phyloP scores from a whole-genome alignment of 2,113 vertebrate genomes.

The Loxodonta africana region DNA sequence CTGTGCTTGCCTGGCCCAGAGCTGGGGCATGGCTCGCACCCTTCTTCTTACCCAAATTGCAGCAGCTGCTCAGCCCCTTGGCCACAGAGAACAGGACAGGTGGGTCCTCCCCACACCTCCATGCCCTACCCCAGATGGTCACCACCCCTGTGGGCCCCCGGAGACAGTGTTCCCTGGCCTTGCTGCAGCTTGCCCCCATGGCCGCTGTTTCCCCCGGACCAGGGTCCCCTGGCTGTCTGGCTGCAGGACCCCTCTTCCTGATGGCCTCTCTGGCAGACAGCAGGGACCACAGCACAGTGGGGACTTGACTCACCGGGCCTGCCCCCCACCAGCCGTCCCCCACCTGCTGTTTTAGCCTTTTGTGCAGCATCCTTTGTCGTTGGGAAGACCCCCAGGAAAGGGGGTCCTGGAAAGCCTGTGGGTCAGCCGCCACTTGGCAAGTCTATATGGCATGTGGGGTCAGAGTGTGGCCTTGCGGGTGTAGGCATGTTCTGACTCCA shows the following conservation, averaged over 20 bases:
- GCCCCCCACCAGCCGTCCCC: slow-evolving; percentile 82
- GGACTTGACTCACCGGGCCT: slow-evolving; percentile 69
- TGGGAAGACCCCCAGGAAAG: slow-evolving; percentile 66
- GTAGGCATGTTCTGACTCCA: neutral
- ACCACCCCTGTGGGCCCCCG: neutral
- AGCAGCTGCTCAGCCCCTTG: rapidly evolving
- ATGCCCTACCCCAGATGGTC: neutral
- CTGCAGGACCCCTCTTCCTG: slow-evolving; percentile 74
- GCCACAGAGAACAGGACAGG: neutral
- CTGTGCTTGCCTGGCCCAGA: rapidly evolving
- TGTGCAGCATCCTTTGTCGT: slow-evolving; percentile 77
- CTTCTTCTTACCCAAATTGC: too few species aligned
- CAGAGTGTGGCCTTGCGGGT: neutral
- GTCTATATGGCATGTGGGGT: rapidly evolving
- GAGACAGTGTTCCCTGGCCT: slow-evolving; percentile 20
- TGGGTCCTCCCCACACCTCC: neutral
- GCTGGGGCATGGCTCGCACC: rapidly evolving
- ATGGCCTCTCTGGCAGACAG: slow-evolving; percentile 82
- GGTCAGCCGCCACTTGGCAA: neutral
- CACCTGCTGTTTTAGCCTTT: slow-evolving; percentile 77
- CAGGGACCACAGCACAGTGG: slow-evolving; percentile 72
- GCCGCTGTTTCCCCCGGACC: slow-evolving; percentile 66
- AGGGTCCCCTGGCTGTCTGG: slow-evolving; percentile 81
- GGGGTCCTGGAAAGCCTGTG: neutral
- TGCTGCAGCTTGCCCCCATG: neutral